phyloP scores from a whole-genome alignment of 1,140 invertebrate genomes.

The Phocides pigmalion region DNA sequence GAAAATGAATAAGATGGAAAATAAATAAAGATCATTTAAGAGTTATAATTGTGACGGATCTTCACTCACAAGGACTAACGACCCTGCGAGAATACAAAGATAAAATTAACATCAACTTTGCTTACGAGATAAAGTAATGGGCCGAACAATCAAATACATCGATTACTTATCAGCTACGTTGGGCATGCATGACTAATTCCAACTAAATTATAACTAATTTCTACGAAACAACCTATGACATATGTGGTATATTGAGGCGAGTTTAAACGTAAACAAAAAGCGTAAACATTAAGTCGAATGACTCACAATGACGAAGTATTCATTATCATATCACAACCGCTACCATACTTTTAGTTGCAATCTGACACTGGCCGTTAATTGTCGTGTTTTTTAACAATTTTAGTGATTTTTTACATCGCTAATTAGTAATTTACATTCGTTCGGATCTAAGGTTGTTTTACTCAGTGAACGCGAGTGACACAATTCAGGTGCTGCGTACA shows the following conservation, averaged over 20 bases:
- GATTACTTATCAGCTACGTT: conserved; percentile 41
- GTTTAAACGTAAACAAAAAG: conserved; percentile 75
- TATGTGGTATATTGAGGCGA: conserved; percentile 48
- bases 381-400: conserved; percentile 51
- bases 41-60: too few species aligned
- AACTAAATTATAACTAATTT: conserved; percentile 53
- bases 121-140: conserved; percentile 34
- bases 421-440: conserved; percentile 39
- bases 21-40: background rate
- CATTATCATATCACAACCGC: conserved; percentile 78
- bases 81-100: conserved; percentile 13
- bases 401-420: conserved; percentile 35
- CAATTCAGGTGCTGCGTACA: conserved; percentile 50
- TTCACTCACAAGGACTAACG: conserved; percentile 7
- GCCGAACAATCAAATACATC: conserved; percentile 38
- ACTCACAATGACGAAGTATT: conserved; percentile 80
- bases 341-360: conserved; percentile 71
- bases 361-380: conserved; percentile 58
- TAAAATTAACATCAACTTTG: conserved; percentile 25
- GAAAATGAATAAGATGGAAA: background rate
- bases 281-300: conserved; percentile 74
- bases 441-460: conserved; percentile 48
- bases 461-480: conserved; percentile 62
- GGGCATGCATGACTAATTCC: conserved; percentile 59
- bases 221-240: conserved; percentile 58